Percentiles rank a stretch among this genome's conserved stretches.
Evolutionary conservation across 2,888 invertebrate species (phyloP).

Genomic region (Stratiomys singularior): DNA sequence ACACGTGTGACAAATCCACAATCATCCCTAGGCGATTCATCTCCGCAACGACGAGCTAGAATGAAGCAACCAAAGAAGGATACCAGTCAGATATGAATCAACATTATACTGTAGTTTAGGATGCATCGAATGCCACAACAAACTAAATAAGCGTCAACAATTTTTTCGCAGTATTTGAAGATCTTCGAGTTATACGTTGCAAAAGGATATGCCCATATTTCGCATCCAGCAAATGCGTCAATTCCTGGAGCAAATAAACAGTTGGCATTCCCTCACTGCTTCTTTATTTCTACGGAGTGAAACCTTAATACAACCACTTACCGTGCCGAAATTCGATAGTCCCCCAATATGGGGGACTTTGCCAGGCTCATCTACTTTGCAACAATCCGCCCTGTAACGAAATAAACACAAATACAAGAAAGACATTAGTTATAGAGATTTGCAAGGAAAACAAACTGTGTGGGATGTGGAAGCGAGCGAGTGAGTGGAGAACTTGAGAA

Average conservation of each 20-base stretch:
- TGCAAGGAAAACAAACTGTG: not conserved
- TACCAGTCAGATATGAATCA: not conserved
- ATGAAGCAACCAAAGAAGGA: conserved; percentile 62
- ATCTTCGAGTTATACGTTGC: too few species aligned
- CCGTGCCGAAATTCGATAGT: conserved; percentile 72
- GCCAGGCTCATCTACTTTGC: conserved; percentile 72
- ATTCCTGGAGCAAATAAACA: not conserved
- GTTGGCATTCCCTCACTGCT: not conserved
- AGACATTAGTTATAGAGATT: not conserved
- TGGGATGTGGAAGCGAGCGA: not conserved
- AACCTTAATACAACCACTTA: conserved; percentile 59
- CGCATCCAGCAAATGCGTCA: too few species aligned
- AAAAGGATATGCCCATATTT: too few species aligned
- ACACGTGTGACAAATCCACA: conserved; percentile 85
- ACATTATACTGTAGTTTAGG: not conserved
- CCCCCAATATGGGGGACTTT: conserved; percentile 71
- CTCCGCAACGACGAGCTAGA: conserved; percentile 80
- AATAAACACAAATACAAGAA: conserved; percentile 2
- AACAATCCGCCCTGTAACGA: conserved; percentile 66
- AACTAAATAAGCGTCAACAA: too few species aligned
- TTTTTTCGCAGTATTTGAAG: too few species aligned
- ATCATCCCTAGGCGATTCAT: conserved; percentile 92
- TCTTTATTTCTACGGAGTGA: not conserved
- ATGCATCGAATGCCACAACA: not conserved
- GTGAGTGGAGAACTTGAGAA: not conserved